Percentiles rank a stretch among this genome's conserved stretches.
Evolutionary conservation across 2,888 invertebrate species (phyloP).

Genomic region (Philaethria dido): DNA sequence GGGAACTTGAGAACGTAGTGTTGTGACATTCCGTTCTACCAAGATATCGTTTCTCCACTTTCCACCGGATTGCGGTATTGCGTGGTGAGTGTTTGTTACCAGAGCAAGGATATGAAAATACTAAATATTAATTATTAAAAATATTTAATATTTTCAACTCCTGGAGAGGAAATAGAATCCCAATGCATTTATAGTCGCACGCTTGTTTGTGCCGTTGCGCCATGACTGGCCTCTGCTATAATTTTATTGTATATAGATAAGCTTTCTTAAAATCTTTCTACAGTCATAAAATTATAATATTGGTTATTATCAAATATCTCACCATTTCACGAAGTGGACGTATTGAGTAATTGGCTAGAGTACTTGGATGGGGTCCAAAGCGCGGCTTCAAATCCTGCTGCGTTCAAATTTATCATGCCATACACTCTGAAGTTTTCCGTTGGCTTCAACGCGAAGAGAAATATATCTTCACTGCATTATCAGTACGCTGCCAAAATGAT

Average conservation of each 20-base stretch:
- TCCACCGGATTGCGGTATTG: too few relatives aligned
- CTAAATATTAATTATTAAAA: too few relatives aligned
- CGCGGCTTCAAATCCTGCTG: constrained; percentile 12
- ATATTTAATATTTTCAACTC: too few relatives aligned
- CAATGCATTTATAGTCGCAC: too few relatives aligned
- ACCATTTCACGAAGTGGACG: neutral
- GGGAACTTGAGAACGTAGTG: too few relatives aligned
- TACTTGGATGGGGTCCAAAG: constrained; percentile 5
- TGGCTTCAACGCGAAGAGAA: neutral
- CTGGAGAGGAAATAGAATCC: too few relatives aligned
- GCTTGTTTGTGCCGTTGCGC: too few relatives aligned
- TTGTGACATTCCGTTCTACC: too few relatives aligned
- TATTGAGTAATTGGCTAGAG: constrained; percentile 5
- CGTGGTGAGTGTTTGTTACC: too few relatives aligned
- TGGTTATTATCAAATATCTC: neutral
- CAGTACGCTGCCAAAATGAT: neutral
- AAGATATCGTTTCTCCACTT: too few relatives aligned
- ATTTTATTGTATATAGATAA: neutral
- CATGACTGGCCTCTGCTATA: too few relatives aligned
- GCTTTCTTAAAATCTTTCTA: neutral
- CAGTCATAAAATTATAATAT: neutral
- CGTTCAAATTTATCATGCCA: constrained; percentile 5
- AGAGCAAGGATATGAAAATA: too few relatives aligned
- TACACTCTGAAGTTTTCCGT: constrained; percentile 6
- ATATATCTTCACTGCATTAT: constrained; percentile 3